These are phyloP conservation scores for Drosophila nigromelanica DNA, from an alignment of 1,140 invertebrate genomes.

Conservation along the genomic window DNA sequence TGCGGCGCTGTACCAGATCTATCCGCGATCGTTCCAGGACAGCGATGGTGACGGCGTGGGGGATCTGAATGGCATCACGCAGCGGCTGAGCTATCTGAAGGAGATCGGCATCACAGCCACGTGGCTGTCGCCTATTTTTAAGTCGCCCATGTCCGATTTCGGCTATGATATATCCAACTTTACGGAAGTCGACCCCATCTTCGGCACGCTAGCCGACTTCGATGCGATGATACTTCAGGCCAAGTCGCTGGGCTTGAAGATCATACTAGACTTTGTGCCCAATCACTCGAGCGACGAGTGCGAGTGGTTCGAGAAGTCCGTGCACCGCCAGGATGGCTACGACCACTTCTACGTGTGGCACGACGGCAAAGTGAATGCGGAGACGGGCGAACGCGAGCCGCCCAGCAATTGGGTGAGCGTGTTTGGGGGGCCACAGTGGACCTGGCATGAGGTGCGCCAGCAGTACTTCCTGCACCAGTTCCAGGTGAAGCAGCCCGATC, in stretches of 20 bases:
- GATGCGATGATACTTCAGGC: slow-evolving; percentile 87
- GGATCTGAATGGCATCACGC: slow-evolving; percentile 87
- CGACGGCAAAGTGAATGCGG: slow-evolving; percentile 83
- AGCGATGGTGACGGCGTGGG: slow-evolving; percentile 91
- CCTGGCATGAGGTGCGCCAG: slow-evolving; percentile 85
- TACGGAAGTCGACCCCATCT: slow-evolving; percentile 88
- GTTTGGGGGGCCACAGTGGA: slow-evolving; percentile 87
- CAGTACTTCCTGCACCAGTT: slow-evolving; percentile 90
- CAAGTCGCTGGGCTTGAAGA: slow-evolving; percentile 81
- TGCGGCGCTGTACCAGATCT: slow-evolving; percentile 90
- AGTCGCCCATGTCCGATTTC: slow-evolving; percentile 88
- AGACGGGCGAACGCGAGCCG: slow-evolving; percentile 71
- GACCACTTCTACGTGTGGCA: slow-evolving; percentile 90
- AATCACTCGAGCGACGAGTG: slow-evolving; percentile 90
- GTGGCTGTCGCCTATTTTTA: slow-evolving; percentile 90
- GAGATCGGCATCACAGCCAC: slow-evolving; percentile 86
- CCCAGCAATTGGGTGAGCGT: slow-evolving; percentile 89
- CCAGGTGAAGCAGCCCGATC: slow-evolving; percentile 87
- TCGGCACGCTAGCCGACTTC: slow-evolving; percentile 91
- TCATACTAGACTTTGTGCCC: slow-evolving; percentile 85
- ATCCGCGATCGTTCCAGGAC: slow-evolving; percentile 92
- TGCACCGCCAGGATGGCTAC: slow-evolving; percentile 85
- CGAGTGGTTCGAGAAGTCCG: slow-evolving; percentile 88
- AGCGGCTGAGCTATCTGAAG: slow-evolving; percentile 85
- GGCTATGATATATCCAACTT: slow-evolving; percentile 90